Conservation (phyloP, 2,113 vertebrate species). For the Podiceps cristatus region DNA sequence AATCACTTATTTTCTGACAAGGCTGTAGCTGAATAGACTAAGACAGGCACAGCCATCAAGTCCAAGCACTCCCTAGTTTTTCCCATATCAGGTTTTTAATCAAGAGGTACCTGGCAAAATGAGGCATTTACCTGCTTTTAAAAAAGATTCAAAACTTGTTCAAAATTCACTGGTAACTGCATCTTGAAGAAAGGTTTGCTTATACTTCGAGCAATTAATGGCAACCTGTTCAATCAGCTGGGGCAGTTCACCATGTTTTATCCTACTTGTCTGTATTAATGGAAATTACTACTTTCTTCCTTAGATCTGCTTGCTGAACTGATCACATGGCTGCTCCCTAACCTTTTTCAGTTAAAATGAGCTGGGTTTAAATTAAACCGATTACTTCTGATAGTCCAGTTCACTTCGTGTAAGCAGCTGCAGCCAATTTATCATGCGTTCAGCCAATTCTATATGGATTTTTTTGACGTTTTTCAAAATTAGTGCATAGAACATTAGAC, state of each 20-base stretch:
- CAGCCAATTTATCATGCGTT: neutral
- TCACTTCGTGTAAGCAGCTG: neutral
- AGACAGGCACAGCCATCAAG: neutral
- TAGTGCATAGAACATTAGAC: neutral
- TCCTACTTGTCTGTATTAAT: neutral
- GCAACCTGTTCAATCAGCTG: neutral
- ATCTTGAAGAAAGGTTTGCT: neutral
- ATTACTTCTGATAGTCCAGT: constrained; percentile 28
- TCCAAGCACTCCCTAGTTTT: neutral
- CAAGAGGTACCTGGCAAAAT: neutral
- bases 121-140: neutral
- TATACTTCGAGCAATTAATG: neutral
- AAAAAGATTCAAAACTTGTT: neutral
- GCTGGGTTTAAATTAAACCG: neutral
- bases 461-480: neutral
- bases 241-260: neutral
- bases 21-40: neutral
- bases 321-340: neutral
- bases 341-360: constrained; percentile 18
- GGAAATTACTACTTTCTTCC: neutral
- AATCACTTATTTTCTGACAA: neutral
- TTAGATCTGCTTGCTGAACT: neutral
- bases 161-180: neutral
- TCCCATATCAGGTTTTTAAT: neutral
- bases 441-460: neutral